A percentile compares a stretch with the other conserved stretches of the same genome.
Evolutionary conservation across 1,140 invertebrate species (phyloP).

Genomic region (Cheumatopsyche charites): DNA sequence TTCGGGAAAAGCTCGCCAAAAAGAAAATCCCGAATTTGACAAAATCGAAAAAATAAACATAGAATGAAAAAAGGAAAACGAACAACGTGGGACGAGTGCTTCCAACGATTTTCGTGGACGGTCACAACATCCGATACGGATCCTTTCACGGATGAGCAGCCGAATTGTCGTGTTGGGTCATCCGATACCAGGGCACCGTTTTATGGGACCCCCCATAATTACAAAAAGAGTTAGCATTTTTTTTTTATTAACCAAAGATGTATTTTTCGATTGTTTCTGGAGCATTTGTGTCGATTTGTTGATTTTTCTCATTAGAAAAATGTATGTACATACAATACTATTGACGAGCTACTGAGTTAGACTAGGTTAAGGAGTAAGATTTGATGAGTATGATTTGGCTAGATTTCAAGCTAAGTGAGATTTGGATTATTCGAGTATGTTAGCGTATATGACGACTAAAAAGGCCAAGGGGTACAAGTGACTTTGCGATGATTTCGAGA

Average conservation of each 20-base stretch:
- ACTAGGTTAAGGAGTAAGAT: too few species aligned
- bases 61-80: neutral
- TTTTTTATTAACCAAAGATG: neutral
- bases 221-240: constrained; percentile 3
- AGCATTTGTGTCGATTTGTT: too few species aligned
- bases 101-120: constrained; percentile 16
- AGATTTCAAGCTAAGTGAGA: too few species aligned
- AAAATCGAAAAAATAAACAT: neutral
- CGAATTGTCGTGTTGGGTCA: constrained; percentile 31
- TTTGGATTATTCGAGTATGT: too few species aligned
- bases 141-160: constrained; percentile 36
- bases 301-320: too few species aligned
- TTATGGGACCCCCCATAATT: constrained; percentile 25
- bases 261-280: neutral
- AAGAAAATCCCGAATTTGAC: neutral
- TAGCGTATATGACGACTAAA: too few species aligned
- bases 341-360: too few species aligned
- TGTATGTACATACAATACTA: too few species aligned
- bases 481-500: too few species aligned
- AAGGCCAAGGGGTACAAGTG: too few species aligned
- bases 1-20: neutral
- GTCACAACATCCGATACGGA: constrained; percentile 32
- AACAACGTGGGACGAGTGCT: neutral
- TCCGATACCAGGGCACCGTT: constrained; percentile 16
- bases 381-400: too few species aligned